phyloP scores from a whole-genome alignment of 2,797 vertebrate species.

The Corythornis leucogaster region DNA sequence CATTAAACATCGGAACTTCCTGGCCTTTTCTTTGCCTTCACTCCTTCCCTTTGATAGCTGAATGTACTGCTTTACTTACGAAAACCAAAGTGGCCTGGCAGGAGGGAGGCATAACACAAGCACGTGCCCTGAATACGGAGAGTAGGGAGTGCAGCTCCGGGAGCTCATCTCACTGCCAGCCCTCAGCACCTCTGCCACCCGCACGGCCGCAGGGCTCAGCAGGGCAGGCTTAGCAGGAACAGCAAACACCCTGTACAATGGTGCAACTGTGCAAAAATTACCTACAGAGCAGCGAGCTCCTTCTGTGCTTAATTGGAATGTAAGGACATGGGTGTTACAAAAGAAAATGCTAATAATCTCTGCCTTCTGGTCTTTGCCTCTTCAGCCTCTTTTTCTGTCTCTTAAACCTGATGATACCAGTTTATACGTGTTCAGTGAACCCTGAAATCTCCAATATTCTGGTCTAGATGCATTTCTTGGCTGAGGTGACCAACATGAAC shows the following conservation, averaged over 20 bases:
- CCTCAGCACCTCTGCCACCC: background rate
- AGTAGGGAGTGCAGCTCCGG: background rate
- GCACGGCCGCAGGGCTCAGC: background rate
- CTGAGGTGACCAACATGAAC: background rate
- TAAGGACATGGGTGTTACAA: background rate
- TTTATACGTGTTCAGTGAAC: background rate
- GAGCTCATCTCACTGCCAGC: background rate
- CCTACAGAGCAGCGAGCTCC: background rate
- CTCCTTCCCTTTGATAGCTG: conserved; percentile 38
- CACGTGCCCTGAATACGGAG: background rate
- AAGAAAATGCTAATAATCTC: background rate
- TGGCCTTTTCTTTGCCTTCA: conserved; percentile 53
- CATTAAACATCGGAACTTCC: conserved; percentile 50
- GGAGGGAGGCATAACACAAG: conserved; percentile 9
- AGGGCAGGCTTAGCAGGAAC: background rate
- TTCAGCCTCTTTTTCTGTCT: background rate
- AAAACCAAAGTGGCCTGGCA: conserved; percentile 40
- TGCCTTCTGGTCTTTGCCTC: background rate
- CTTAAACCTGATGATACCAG: background rate
- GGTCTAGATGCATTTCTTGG: background rate
- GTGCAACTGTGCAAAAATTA: background rate
- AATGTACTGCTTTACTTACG: conserved; percentile 31
- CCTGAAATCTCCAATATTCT: background rate
- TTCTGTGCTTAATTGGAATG: background rate
- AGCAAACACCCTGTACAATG: background rate